Evolutionary conservation across 2,797 vertebrate species (phyloP), one percentile per base, ranked within the genome.

Genomic region (Chloroceryle amazona): DNA sequence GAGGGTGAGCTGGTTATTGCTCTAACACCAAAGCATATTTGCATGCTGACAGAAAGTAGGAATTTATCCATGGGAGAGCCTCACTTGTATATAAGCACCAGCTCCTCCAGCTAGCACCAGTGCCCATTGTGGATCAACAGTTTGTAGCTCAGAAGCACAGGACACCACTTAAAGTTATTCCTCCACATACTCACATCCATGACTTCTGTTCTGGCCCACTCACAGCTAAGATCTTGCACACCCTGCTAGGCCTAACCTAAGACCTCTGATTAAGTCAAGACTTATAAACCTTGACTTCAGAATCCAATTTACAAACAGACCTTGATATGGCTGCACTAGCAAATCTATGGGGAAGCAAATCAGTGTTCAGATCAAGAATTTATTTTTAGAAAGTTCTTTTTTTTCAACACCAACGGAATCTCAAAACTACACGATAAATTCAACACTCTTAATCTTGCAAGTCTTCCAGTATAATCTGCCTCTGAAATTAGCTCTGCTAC

Each of bases 41-140:
- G 20, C 51, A 42, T 0, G 0, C 55, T 55, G 61, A 55, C 57
- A 28, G 41, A 51, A 84, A 73, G 65, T 7, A 14, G 47, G 19
- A 66, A 61, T 52, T 9, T 17, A 57, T 39, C 65, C 79, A 60
- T 20, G 29, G 52, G 44, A 91, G 15, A 80, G 65, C 44, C 68
- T 37, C 44, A 6, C 73, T 29, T n/a, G 46, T n/a, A 76, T 19
- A 51, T 4, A 58, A 33, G 46, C 75, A 74, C 47, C 17, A 70
- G 35, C 80, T 67, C 60, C 78, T 87, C 62, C 71, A 70, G 46
- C 33, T 51, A 16, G 58, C 66, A 72, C 23, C 23, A 35, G 28
- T 18, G 72, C 41, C 68, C 75, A 62, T 58, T 18, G 37, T 5
- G 2, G 84, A 49, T 8, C 6, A 3, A 55, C 0, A 0, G 31